Conservation (phyloP, 2,113 vertebrate genomes). For the Diadophis punctatus region DNA sequence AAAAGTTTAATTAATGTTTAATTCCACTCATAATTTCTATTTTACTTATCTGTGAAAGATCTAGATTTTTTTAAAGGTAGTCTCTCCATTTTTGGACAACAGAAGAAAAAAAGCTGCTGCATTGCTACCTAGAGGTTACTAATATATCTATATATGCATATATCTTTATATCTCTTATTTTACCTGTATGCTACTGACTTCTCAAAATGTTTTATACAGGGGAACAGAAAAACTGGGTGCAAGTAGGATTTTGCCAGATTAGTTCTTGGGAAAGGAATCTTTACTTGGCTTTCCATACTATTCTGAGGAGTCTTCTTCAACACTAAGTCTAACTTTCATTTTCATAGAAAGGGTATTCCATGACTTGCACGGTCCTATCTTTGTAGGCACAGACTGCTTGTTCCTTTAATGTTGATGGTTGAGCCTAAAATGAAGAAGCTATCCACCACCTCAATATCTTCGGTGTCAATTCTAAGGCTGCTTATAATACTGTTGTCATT, state of each 20-base stretch:
- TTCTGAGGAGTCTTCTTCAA: no score
- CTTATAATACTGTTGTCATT: neutral
- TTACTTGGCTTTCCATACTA: no score
- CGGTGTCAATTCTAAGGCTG: neutral
- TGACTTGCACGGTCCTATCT: neutral
- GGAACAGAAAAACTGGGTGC: neutral
- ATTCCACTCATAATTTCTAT: constrained; percentile 36
- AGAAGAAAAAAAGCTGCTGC: constrained; percentile 10
- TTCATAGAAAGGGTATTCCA: neutral
- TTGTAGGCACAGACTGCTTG: neutral
- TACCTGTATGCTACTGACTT: neutral
- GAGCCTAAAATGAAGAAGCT: neutral
- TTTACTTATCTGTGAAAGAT: constrained; percentile 27
- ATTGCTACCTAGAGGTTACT: neutral
- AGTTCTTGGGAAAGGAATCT: neutral
- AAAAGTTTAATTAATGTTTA: constrained; percentile 21
- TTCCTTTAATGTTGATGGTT: neutral
- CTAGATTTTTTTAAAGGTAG: neutral
- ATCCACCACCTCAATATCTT: neutral
- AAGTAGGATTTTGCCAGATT: neutral
- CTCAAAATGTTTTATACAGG: neutral
- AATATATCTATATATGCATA: neutral
- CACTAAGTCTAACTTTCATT: neutral
- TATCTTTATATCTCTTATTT: neutral
- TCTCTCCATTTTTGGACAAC: neutral